Evolutionary conservation across 1,140 invertebrate species (phyloP), one percentile per base, ranked within the genome.

Genomic region (Megalopta genalis): DNA sequence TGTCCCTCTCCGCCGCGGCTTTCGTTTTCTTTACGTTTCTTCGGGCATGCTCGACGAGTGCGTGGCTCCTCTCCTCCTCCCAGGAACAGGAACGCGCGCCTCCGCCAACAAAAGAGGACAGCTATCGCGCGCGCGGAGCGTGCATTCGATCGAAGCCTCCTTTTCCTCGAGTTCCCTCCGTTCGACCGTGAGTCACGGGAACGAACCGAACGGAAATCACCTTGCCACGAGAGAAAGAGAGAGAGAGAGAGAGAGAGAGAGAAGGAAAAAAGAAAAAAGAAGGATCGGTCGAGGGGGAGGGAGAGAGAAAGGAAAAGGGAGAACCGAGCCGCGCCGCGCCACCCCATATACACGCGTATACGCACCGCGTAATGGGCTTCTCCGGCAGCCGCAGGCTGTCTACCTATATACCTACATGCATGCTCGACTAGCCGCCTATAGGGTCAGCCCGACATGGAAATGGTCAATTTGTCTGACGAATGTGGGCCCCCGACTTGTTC

Each of bases 121-220:
- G 39, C 49, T 66, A 46, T 49, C 52, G 49, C 49, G 14, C 49
- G 16, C 57, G 64, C 16, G n/a, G 5, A 25, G 21, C 67, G 60
- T 32, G 39, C 75, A 62, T 27, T 46, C 25, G 66, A 69, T 60
- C 21, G 59, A 71, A 71, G 57, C 18, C 83, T 52, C 70, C 67
- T 82, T 80, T 81, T 73, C 72, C 52, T 27, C n/a, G 39, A 64
- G 64, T 25, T 63, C 60, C 60, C 60, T 63, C 25, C 63, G 63
- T 39, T 81, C 83, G 74, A 72, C 69, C 73, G 79, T 75, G 72
- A 75, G 54, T 75, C 78, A 70, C 74, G 59, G 71, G 65, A 80
- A 75, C 64, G 78, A 72, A 59, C 14, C 75, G 68, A 81, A 77
- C 80, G 62, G 74, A 81, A 72, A 81, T 77, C 80, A 72, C 71